Evolutionary conservation across 2,888 invertebrate species (phyloP), one percentile per base, ranked within the genome.

Genomic region (Flexamia atlantica): DNA sequence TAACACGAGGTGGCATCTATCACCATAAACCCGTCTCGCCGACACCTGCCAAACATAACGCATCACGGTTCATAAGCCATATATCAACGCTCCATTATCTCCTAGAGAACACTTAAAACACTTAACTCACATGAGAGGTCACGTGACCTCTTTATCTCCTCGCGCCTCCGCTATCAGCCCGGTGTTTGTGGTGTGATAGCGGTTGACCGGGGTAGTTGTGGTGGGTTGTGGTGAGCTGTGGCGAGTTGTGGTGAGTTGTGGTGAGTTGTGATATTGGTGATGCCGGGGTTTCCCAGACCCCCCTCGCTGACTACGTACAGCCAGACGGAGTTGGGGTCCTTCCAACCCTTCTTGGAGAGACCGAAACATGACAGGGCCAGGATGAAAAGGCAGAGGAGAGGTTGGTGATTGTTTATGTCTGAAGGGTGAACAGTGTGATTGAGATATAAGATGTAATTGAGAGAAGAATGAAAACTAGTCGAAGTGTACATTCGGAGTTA

Each of bases 271-370:
- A 36, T 7, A 20, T 7, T 20, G 10, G 64, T 23, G 4, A 53
- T 57, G 57, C 53, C 79, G n/a, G 53, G 53, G 20, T 50, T 57
- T 9, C 53, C 57, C 1, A 28, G 79, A 17, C 57, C 57, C 0
- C 79, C 79, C 2, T 79, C 79, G n/a, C 28, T 50, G 30, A 36
- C 57, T 10, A 9, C 46, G 1, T 28, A 50, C 79, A 79, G 57
- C 20, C 79, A 79, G 57, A 32, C 79, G 57, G 79, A 79, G 57
- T 57, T 79, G 2, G 79, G 79, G 1, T 2, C 79, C 57, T 79
- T 79, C 25, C 53, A 79, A 23, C 46, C 46, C 23, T 79, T 79
- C 57, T 17, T 79, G 53, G 79, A 79, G 12, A 57, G 46, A 25
- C 79, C 79, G 30, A 53, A 23, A 5, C 23, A 25, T 25, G 32